A percentile compares a stretch with the other conserved stretches of the same genome.
These are phyloP conservation scores for Pogoniulus pusillus DNA, from an alignment of 2,797 vertebrate genomes.

Conservation along the genomic window DNA sequence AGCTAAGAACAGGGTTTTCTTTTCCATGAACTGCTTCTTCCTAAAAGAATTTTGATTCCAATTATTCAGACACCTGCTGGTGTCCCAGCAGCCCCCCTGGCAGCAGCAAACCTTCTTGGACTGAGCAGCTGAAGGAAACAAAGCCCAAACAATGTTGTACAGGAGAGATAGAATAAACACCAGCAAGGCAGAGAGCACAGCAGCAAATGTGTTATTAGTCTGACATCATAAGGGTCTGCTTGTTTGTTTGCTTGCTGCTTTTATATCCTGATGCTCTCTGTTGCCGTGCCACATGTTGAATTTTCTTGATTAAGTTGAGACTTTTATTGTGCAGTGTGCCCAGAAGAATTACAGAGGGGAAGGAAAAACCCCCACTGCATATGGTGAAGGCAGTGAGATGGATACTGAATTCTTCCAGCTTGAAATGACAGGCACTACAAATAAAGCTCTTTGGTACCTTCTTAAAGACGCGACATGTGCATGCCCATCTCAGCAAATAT, in stretches of 20 bases:
- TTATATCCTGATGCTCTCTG: constrained; percentile 24
- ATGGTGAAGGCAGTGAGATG: constrained; percentile 41
- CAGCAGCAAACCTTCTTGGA: constrained; percentile 51
- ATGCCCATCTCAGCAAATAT: not conserved
- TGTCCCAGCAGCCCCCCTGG: constrained; percentile 56
- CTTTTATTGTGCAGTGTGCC: constrained; percentile 56
- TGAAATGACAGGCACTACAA: constrained; percentile 57
- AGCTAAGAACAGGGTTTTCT: constrained; percentile 26
- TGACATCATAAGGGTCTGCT: constrained; percentile 53
- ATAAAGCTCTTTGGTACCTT: constrained; percentile 49
- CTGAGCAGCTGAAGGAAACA: constrained; percentile 58
- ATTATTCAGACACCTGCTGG: constrained; percentile 72
- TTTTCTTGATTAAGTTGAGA: constrained; percentile 69
- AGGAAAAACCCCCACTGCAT: constrained; percentile 55
- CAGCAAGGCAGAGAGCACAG: constrained; percentile 40
- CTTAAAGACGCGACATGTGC: not conserved
- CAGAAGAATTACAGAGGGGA: constrained; percentile 45
- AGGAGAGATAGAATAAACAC: constrained; percentile 58
- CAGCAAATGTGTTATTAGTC: constrained; percentile 56
- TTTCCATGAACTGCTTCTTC: constrained; percentile 34
- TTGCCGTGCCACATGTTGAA: constrained; percentile 53
- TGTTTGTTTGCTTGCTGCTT: constrained; percentile 64
- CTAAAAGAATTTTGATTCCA: constrained; percentile 59
- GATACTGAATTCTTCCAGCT: constrained; percentile 46
- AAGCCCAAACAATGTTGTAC: constrained; percentile 62